Conservation (phyloP, 2,888 invertebrate genomes). For the Drosophila kuntzei region DNA sequence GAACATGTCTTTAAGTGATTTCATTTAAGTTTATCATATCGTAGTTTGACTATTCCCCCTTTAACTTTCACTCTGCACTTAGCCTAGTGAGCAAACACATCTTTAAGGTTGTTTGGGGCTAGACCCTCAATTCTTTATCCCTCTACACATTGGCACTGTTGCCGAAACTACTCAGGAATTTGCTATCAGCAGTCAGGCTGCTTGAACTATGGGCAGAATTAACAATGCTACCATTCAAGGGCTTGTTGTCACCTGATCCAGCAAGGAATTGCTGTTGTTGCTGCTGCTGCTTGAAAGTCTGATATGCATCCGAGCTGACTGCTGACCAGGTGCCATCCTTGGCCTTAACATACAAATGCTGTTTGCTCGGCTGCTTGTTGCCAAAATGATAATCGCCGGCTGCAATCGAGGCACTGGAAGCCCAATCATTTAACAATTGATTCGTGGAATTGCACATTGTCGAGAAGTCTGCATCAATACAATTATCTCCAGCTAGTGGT, state of each 20-base stretch:
- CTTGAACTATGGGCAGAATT: constrained; percentile 66
- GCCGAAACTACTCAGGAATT: constrained; percentile 85
- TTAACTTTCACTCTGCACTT: constrained; percentile 44
- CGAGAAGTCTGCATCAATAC: constrained; percentile 74
- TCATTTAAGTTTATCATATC: background rate
- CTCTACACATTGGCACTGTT: constrained; percentile 84
- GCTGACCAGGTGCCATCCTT: constrained; percentile 85
- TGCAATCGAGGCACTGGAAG: constrained; percentile 81
- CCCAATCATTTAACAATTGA: constrained; percentile 83
- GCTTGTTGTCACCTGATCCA: constrained; percentile 76
- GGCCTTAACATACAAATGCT: constrained; percentile 85
- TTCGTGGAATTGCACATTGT: constrained; percentile 82
- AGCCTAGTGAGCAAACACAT: constrained; percentile 67
- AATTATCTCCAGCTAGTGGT: constrained; percentile 42
- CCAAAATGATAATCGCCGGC: constrained; percentile 82
- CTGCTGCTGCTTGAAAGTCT: constrained; percentile 80
- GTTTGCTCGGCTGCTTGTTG: constrained; percentile 84
- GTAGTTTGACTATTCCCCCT: constrained; percentile 3
- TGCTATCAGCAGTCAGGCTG: constrained; percentile 79
- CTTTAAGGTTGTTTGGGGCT: constrained; percentile 8
- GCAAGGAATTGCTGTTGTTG: constrained; percentile 70
- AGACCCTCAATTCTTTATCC: background rate
- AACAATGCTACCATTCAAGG: constrained; percentile 38
- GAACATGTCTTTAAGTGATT: background rate
- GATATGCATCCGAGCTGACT: constrained; percentile 84